Base-by-base conservation (phyloP, 2,888 invertebrate species). In the Chironomus tentans region DNA sequence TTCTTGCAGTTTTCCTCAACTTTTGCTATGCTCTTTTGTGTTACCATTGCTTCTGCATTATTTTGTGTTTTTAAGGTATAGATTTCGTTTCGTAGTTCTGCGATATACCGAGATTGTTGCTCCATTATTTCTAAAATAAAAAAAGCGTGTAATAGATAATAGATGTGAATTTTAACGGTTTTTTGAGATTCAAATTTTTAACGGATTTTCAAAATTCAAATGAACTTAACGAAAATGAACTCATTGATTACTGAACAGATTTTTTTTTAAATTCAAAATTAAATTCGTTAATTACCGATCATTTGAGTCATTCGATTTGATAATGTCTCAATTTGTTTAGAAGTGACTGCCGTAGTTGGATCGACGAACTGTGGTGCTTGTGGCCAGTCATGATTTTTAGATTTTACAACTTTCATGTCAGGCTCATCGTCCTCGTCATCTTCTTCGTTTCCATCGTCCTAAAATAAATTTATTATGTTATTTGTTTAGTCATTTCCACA, bases 91-190 rank as follows among this genome's bases (percentile, higher is more conserved):
- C 87, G 84, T 68, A 88, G 79, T 24, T 82, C 79, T 21, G 84
- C 83, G 68, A 88, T 80, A 81, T 88, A 86, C 73, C 82, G 81
- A 3, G 85, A 83, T 79, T 87, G 87, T 47, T 82, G 80, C 76
- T 84, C 81, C 65, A 88, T 81, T 78, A 87, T 79, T 76, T 87
- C 88, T 87, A 79, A 13, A 78, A 78, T 65, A 70, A 65, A 69
- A 38, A 68, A 50, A 71, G 13, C n/a, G n/a, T 3, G 68, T 4
- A 21, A 47, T 48, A 47, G 13, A 48, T 15, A 2, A 15, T 13
- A 18, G 18, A 13, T 15, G 5, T 5, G 6, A 56, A 18, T 56
- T 15, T n/a, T 38, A 38, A 38, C 38, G 7, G 7, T 10, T 10
- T 10, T 38, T 10, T 38, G 10, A 10, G 10, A 10, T 38, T 38